phyloP scores from a whole-genome alignment of 2,797 vertebrate genomes.

The Schizopygopsis pylzovi region DNA sequence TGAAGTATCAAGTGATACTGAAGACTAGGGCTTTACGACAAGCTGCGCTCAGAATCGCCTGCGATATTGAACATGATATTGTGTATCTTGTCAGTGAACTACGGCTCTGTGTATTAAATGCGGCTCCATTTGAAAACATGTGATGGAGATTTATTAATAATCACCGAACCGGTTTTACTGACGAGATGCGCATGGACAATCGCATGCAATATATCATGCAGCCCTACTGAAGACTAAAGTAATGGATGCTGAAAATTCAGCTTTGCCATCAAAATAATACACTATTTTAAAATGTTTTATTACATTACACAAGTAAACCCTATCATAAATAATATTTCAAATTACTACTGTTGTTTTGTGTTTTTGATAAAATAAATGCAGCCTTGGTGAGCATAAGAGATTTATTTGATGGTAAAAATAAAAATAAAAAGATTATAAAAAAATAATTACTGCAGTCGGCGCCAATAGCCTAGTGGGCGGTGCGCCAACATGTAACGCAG shows the following conservation, averaged over 20 bases:
- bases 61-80: too few species aligned
- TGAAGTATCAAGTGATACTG: neutral
- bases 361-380: neutral
- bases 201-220: too few species aligned
- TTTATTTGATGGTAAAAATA: neutral
- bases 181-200: too few species aligned
- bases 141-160: too few species aligned
- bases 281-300: neutral
- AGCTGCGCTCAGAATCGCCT: too few species aligned
- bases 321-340: neutral
- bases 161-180: too few species aligned
- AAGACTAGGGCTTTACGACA: neutral
- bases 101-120: too few species aligned
- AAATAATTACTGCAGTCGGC: neutral
- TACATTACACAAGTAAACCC: neutral
- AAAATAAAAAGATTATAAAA: neutral
- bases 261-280: neutral
- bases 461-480: neutral
- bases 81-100: too few species aligned
- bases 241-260: neutral
- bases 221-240: neutral
- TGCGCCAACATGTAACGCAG: neutral
- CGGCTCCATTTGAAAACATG: too few species aligned
- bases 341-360: neutral
- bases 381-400: neutral